Conservation (phyloP, 2,113 vertebrate species). For the Prionailurus viverrinus region DNA sequence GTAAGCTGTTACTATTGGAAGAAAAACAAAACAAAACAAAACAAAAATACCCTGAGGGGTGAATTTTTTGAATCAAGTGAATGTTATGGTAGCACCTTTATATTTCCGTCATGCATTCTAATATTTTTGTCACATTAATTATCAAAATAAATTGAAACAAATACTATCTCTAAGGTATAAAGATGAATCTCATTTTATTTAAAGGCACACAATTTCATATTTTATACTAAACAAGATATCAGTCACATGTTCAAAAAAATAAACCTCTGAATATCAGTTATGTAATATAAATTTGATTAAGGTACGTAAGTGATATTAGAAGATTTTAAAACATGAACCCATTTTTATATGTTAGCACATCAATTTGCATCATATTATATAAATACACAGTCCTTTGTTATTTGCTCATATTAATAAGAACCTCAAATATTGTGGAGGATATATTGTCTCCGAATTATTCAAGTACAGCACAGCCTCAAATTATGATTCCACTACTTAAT, state of each 20-base stretch:
- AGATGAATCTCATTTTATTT: background rate
- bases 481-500: background rate
- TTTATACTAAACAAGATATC: background rate
- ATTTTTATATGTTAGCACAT: background rate
- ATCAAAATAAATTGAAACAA: background rate
- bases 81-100: background rate
- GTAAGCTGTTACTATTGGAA: slow-evolving; percentile 48
- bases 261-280: background rate
- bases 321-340: background rate
- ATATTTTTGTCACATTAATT: slow-evolving; percentile 10
- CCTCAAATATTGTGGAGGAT: background rate
- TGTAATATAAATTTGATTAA: background rate
- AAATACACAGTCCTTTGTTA: background rate
- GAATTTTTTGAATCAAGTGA: slow-evolving; percentile 2
- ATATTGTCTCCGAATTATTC: background rate
- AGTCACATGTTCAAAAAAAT: background rate
- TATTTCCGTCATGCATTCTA: background rate
- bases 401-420: background rate
- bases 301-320: background rate
- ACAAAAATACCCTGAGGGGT: background rate
- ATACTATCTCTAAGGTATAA: background rate
- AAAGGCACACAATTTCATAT: background rate
- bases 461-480: background rate
- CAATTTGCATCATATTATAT: background rate
- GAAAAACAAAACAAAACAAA: slow-evolving; percentile 13